Base-by-base conservation (phyloP, 2,888 invertebrate species). In the Aproaerema taeniolella region DNA sequence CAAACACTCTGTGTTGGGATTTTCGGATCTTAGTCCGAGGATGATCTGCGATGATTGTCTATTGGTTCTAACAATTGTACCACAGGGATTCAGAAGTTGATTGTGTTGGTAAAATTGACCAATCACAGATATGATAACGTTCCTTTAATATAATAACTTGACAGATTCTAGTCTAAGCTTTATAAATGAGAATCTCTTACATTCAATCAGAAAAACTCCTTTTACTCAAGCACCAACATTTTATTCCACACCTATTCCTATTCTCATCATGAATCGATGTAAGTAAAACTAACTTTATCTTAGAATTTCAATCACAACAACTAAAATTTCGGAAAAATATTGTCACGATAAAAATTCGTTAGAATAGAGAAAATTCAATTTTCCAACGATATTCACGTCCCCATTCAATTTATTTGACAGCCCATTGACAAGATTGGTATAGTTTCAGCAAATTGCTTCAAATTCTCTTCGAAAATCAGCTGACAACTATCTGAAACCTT, bases 1-100 rank as follows among this genome's bases (percentile, higher is more conserved):
- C 82, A 86, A 85, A 85, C 85, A 83, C 74, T 75, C 73, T 52
- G 67, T 63, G 64, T 61, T 52, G 70, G 76, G 81, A 81, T 83
- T 83, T 81, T 77, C 62, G 75, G 74, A 67, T 71, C 75, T 77
- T 73, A 79, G 76, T 28, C n/a, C 31, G 61, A 61, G 67, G 56
- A 76, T 80, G 74, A 80, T 74, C 77, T 70, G 70, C 69, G 61
- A 78, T 81, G 59, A 75, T 78, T 71, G 70, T 64, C 58, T 63
- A 68, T 68, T 50, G 50, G 55, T 47, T 55, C 61, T 61, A 61
- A 62, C 62, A 69, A 80, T 75, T 72, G 83, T 61, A 51, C 81
- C 71, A 60, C 37, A 44, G 75, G 73, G 79, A 75, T 36, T 44
- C 4, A 4, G 20, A 4, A 4, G 8, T 20, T 20, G 20, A 20